Percentiles rank a stretch among this genome's conserved stretches.
Conservation (phyloP, 2,113 vertebrate genomes). For the Epinephelus lanceolatus region DNA sequence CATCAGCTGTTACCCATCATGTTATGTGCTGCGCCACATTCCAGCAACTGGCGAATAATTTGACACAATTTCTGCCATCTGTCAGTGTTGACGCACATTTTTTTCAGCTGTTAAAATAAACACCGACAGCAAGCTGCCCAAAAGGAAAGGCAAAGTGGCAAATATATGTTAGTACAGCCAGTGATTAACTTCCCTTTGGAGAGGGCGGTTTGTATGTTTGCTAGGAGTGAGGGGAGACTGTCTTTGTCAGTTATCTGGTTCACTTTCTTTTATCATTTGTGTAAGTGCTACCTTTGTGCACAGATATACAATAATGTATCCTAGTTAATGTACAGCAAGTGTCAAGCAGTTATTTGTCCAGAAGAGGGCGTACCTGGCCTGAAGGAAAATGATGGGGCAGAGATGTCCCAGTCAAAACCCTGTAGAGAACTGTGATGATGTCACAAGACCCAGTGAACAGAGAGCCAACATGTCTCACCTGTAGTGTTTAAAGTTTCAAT, state of each 20-base stretch:
- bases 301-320: neutral
- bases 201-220: neutral
- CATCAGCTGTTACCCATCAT: constrained; percentile 64
- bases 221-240: neutral
- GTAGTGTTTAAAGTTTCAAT: neutral
- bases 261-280: neutral
- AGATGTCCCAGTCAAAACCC: neutral
- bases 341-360: constrained; percentile 52
- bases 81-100: constrained; percentile 42
- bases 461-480: neutral
- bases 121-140: constrained; percentile 1
- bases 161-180: neutral
- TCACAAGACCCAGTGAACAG: neutral
- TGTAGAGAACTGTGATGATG: neutral
- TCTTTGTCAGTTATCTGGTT: neutral
- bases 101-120: constrained; percentile 8
- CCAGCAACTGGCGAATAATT: constrained; percentile 46
- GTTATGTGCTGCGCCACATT: constrained; percentile 28
- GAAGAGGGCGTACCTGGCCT: constrained; percentile 52
- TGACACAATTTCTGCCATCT: constrained; percentile 61
- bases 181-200: neutral
- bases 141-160: neutral
- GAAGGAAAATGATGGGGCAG: neutral
- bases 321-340: neutral
- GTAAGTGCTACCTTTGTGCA: neutral